Evolutionary conservation across 2,888 invertebrate genomes (phyloP).

Genomic region (Archips crataeganus): DNA sequence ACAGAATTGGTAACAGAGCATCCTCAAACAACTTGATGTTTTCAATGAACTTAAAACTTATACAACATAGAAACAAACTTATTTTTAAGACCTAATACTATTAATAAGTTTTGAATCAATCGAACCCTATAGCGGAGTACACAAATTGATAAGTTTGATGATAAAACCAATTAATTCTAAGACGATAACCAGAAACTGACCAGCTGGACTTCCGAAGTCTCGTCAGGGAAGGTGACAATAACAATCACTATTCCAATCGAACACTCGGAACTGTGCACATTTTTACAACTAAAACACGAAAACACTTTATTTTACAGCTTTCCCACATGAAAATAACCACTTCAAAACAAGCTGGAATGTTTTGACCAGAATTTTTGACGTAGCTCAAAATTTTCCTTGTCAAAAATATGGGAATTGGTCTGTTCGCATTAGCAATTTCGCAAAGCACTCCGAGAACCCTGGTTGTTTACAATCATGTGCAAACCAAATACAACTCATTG

Average conservation of each 20-base stretch:
- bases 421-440: slow-evolving; percentile 46
- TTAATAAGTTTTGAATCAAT: not conserved
- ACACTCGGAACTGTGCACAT: slow-evolving; percentile 49
- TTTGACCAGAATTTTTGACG: slow-evolving; percentile 64
- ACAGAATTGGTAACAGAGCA: not conserved
- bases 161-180: slow-evolving; percentile 52
- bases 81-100: not conserved
- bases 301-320: slow-evolving; percentile 42
- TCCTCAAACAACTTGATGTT: not conserved
- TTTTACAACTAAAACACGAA: slow-evolving; percentile 41
- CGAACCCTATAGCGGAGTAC: slow-evolving; percentile 44
- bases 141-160: slow-evolving; percentile 41
- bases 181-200: slow-evolving; percentile 52
- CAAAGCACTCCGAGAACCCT: not conserved
- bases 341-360: slow-evolving; percentile 72
- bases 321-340: slow-evolving; percentile 47
- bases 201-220: slow-evolving; percentile 69
- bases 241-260: slow-evolving; percentile 52
- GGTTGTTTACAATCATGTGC: not conserved
- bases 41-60: not conserved
- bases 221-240: slow-evolving; percentile 51
- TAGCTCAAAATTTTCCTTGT: slow-evolving; percentile 51
- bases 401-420: slow-evolving; percentile 50
- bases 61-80: slow-evolving; percentile 4
- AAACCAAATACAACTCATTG: not conserved